Evolutionary conservation across 2,113 vertebrate species (phyloP), one percentile per base, ranked within the genome.

Genomic region (Lonchura striata): DNA sequence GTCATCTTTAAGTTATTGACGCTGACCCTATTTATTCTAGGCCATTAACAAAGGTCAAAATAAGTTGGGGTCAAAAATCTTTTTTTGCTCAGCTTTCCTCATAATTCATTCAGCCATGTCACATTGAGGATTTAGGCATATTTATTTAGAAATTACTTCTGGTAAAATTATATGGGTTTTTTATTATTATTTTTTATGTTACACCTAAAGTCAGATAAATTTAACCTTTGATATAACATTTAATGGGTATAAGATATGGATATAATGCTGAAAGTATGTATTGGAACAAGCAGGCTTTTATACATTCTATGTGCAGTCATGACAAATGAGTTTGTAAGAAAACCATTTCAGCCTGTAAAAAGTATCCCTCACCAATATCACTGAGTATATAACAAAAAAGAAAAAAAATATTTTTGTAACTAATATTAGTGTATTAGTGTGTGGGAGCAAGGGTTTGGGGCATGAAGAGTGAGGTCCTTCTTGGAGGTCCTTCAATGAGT

Each of bases 241-340:
- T 82, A 3, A 28, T 79, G 6, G 0, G 2, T 57, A 81, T 61
- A 49, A 44, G 27, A 5, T 49, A 52, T 1, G 2, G 35, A 11
- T 71, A 2, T 44, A 52, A 74, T 20, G 20, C 6, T 88, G 61
- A 66, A 56, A 75, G 4, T 39, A 28, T 3, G 14, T 59, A 22
- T 50, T 49, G 56, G 13, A 79, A 18, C 16, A 57, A 16, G 10
- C 22, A 57, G 8, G 19, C 9, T 50, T 88, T 86, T 72, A 47
- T 64, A 11, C 14, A 76, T 78, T 4, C 5, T 52, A 8, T 37
- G 9, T 35, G 10, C 20, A 64, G 1, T 64, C 49, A 63, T 31
- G 35, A 82, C 18, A 76, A 90, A 88, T 15, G 10, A 76, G 20
- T 68, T 88, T 71, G 10, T 50, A 76, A 66, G 28, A 30, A 68